A percentile compares a stretch with the other conserved stretches of the same genome.
phyloP scores from a whole-genome alignment of 2,797 vertebrate species.

The Falco columbarius region DNA sequence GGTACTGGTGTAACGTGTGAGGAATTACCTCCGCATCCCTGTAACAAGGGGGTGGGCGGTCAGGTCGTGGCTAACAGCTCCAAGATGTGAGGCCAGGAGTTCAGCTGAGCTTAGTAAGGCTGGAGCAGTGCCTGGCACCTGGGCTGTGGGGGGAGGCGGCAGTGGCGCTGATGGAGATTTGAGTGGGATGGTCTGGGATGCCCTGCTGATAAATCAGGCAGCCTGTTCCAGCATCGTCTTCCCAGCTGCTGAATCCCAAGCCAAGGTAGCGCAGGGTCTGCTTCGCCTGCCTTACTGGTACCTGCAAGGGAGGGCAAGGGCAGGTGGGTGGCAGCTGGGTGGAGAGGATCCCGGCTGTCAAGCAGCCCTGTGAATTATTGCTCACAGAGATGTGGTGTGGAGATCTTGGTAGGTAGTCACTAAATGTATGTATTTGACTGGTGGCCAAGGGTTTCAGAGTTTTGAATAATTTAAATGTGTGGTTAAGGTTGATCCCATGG shows the following conservation, averaged over 20 bases:
- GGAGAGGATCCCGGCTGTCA: not conserved
- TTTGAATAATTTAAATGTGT: not conserved
- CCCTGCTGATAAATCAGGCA: not conserved
- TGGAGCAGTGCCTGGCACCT: not conserved
- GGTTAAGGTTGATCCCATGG: not conserved
- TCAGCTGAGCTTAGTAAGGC: not conserved
- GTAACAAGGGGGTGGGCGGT: constrained; percentile 44
- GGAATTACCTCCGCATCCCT: constrained; percentile 69
- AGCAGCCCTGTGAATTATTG: not conserved
- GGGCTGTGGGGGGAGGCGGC: not conserved
- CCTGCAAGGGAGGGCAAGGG: not conserved
- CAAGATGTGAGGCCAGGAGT: not conserved
- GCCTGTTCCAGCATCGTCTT: not conserved
- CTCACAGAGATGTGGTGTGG: not conserved
- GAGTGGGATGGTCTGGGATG: not conserved
- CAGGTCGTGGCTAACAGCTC: not conserved
- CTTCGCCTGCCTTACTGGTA: not conserved
- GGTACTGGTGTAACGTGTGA: constrained; percentile 62
- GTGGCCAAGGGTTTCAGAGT: not conserved
- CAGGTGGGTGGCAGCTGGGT: not conserved
- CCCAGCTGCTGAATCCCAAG: not conserved
- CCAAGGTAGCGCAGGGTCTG: not conserved
- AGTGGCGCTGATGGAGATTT: not conserved
- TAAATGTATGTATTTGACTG: not conserved
- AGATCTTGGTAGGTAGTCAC: not conserved